phyloP scores from a whole-genome alignment of 2,888 invertebrate species.

The Isoperla grammatica region DNA sequence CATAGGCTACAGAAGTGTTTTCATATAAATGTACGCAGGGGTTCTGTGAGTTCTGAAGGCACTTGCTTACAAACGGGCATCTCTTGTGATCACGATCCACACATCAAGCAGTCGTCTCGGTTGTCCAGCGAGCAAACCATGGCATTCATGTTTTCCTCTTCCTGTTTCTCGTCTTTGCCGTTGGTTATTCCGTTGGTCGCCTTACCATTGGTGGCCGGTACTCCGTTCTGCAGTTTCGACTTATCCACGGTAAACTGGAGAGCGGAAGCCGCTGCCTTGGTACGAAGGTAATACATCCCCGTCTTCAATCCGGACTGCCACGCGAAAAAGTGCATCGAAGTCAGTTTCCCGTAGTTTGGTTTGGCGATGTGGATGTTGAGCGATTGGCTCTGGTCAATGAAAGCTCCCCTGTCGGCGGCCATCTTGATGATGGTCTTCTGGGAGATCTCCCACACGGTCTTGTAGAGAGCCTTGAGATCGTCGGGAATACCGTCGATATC shows the following conservation, averaged over 20 bases:
- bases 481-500: conserved; percentile 78
- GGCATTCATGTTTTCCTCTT: conserved; percentile 57
- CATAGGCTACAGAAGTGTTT: no score
- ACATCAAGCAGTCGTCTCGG: conserved; percentile 82
- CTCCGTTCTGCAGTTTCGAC: conserved; percentile 47
- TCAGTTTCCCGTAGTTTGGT: conserved; percentile 87
- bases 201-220: conserved; percentile 21
- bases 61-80: neutral
- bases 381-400: conserved; percentile 98
- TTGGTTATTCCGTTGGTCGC: conserved; percentile 21
- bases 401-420: conserved; percentile 97
- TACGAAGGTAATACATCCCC: conserved; percentile 97
- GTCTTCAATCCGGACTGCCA: conserved; percentile 92
- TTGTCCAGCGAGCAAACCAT: conserved; percentile 83
- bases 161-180: conserved; percentile 17
- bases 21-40: no score
- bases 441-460: conserved; percentile 96
- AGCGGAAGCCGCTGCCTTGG: conserved; percentile 93
- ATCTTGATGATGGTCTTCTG: conserved; percentile 90
- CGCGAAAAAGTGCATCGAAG: conserved; percentile 97
- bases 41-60: no score
- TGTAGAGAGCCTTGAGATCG: conserved; percentile 80
- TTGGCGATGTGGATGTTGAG: conserved; percentile 96
- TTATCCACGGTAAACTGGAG: conserved; percentile 98
- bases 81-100: conserved; percentile 60